These are phyloP conservation scores for Sinotaia quadrata DNA, from an alignment of 2,888 invertebrate species.

Conservation along the genomic window DNA sequence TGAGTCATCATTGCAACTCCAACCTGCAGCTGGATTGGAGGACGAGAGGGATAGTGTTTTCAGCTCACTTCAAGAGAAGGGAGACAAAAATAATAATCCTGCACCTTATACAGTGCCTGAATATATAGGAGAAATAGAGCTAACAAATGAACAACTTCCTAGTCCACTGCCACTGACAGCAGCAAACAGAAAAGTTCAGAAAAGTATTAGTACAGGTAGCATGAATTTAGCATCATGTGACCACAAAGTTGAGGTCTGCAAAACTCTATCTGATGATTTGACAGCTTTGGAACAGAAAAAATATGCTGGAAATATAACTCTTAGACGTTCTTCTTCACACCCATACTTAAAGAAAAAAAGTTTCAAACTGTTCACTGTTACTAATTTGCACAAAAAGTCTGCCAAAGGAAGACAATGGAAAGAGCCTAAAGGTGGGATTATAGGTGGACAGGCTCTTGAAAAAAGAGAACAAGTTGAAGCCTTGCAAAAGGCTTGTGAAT, in stretches of 20 bases:
- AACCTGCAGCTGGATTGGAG: too few relatives aligned
- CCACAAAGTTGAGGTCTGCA: conserved; percentile 1
- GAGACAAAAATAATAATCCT: background rate
- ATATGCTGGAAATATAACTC: too few relatives aligned
- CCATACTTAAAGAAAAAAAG: conserved; percentile 25
- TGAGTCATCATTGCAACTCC: too few relatives aligned
- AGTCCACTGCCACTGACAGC: conserved; percentile 5
- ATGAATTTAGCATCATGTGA: background rate
- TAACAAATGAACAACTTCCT: conserved; percentile 6
- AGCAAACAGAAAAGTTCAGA: background rate
- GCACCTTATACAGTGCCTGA: background rate
- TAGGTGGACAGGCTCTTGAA: too few relatives aligned
- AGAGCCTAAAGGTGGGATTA: background rate
- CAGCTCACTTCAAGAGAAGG: background rate
- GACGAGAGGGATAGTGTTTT: background rate
- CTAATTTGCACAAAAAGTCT: conserved; percentile 2
- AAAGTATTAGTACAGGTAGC: conserved; percentile 21
- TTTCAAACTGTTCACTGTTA: background rate
- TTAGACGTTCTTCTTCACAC: conserved; percentile 34
- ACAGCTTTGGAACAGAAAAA: background rate
- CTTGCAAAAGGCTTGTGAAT: too few relatives aligned
- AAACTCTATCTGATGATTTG: background rate
- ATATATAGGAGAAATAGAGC: too few relatives aligned
- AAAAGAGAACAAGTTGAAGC: too few relatives aligned
- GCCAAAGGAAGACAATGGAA: background rate